phyloP scores from a whole-genome alignment of 2,797 vertebrate genomes.

The Etheostoma nigrum region DNA sequence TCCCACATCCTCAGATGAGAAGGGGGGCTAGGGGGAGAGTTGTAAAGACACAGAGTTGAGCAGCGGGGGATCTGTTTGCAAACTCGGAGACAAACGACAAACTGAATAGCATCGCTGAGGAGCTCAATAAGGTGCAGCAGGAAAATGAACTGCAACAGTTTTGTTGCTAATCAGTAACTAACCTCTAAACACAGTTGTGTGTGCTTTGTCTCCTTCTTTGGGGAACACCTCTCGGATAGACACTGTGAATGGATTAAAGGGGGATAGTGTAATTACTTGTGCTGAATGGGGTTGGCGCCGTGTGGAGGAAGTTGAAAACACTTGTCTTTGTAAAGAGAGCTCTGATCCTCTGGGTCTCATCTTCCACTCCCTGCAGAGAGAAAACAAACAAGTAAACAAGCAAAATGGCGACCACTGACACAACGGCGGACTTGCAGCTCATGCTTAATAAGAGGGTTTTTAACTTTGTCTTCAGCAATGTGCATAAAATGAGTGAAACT shows the following conservation, averaged over 20 bases:
- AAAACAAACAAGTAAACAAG: slow-evolving; percentile 76
- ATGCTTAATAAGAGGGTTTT: background rate
- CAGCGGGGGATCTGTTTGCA: slow-evolving; percentile 77
- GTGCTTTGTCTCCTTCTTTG: slow-evolving; percentile 59
- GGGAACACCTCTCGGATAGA: slow-evolving; percentile 58
- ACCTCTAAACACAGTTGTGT: slow-evolving; percentile 71
- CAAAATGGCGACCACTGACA: slow-evolving; percentile 41
- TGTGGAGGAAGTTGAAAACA: slow-evolving; percentile 56
- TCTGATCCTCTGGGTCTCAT: slow-evolving; percentile 55
- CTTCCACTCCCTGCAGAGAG: slow-evolving; percentile 49
- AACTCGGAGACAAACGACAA: slow-evolving; percentile 72
- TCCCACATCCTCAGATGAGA: slow-evolving; percentile 74
- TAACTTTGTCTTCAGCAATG: background rate
- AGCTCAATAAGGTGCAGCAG: slow-evolving; percentile 75
- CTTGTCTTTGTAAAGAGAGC: slow-evolving; percentile 60
- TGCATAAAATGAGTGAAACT: background rate
- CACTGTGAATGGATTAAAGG: slow-evolving; percentile 64
- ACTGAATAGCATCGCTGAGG: slow-evolving; percentile 69
- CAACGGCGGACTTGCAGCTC: background rate
- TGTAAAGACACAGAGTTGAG: slow-evolving; percentile 76
- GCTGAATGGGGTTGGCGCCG: slow-evolving; percentile 52
- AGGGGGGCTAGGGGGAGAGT: slow-evolving; percentile 45
- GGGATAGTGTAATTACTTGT: slow-evolving; percentile 64
- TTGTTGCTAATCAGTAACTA: slow-evolving; percentile 78
- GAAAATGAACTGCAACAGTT: slow-evolving; percentile 80